Evolutionary conservation across 2,113 vertebrate genomes (phyloP), one percentile per base, ranked within the genome.

Genomic region (Electrona antarctica): DNA sequence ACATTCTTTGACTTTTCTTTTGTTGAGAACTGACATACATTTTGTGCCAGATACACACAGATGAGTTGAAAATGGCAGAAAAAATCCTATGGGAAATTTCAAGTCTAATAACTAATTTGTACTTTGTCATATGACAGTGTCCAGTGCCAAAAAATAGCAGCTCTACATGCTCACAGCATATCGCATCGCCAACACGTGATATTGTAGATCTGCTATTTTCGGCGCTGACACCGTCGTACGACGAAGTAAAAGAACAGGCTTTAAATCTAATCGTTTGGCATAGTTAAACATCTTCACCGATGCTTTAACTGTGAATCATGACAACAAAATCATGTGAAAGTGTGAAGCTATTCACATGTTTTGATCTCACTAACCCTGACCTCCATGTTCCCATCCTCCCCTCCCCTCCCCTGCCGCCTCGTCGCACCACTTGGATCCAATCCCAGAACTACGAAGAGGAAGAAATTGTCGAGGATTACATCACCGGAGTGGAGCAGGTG

Each of bases 401-500:
- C 10, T 48, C 49, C 55, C 61, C 57, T 8, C 60, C 15, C 60
- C 60, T 54, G 13, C 0, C 55, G 33, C 3, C 7, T 47, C 4
- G 63, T 50, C 71, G 14, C 14, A 8, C 76, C 45, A 33, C 67
- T 61, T 55, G 64, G 67, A 78, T 54, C 29, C 33, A 7, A 80
- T 84, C 33, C 28, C 93, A 96, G 95, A 94, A 77, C 63, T 94
- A 92, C 85, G 95, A 96, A 81, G 95, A 94, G 83, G 93, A 94
- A 72, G 93, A 94, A 72, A 95, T 96, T 82, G 93, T 95, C 85
- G 96, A 98, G 87, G 97, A 98, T 93, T 98, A 98, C 94, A 76
- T 97, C 93, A 97, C 96, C 64, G 97, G 95, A 83, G 95, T 95
- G 92, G 96, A 98, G 86, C 93, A 98, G 85, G 93, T 93, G 76